Base-by-base conservation (phyloP, 2,888 invertebrate species). In the Euplexia lucipara region DNA sequence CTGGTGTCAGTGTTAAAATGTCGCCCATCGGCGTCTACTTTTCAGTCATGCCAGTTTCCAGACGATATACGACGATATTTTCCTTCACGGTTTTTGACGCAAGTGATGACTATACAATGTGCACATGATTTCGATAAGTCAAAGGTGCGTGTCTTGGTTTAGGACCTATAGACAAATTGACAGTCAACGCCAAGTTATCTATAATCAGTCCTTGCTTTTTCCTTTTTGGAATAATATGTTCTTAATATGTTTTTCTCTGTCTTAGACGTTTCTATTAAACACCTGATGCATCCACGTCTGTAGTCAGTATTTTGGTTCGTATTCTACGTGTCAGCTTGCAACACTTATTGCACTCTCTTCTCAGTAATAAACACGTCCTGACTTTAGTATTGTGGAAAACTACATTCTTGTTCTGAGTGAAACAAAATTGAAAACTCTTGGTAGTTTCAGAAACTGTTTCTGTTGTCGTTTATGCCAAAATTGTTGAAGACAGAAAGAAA, bases 351-450 rank as follows among this genome's bases (percentile, higher is more conserved):
- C 59, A 44, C 9, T 66, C 35, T 54, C 34, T 30, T 52, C 37
- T 14, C 3, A 37, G 41, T 53, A 53, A 57, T 58, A 53, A 77
- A 72, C 72, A 72, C 78, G 78, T 72, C 57, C 42, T 58, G 72
- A 77, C 51, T 59, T 51, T 26, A 18, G 26, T 54, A 35, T 53
- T 22, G 35, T 41, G 34, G 35, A 44, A 45, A 56, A 54, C 22
- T 45, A 34, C 4, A 48, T 47, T 66, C 22, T 32, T 37, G 14
- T 47, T 48, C 18, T 20, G 9, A 57, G n/a, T 30, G 41, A 16
- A 65, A 34, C 30, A 32, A 8, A 53, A 37, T 47, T 37, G 32
- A 26, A 53, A 37, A 34, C 10, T 66, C 32, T 26, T 39, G 4
- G 16, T 20, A 16, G 10, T 58, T 30, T 47, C 14, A 39, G 8